Percentiles rank a stretch among this genome's conserved stretches.
Evolutionary conservation across 2,888 invertebrate species (phyloP).

Genomic region (Baccha elongata): DNA sequence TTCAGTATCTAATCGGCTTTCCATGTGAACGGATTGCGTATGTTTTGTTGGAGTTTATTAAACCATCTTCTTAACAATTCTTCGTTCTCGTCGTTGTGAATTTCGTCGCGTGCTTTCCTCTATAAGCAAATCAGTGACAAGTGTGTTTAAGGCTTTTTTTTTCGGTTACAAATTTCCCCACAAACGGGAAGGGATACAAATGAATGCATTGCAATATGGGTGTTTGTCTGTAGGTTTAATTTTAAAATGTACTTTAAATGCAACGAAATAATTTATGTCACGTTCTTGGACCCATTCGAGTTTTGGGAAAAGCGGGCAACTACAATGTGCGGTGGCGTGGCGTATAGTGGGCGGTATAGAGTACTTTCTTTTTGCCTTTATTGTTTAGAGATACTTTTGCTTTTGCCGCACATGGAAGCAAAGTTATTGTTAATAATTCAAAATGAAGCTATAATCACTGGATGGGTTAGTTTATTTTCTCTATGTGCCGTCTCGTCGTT

Average conservation of each 20-base stretch:
- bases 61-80: slow-evolving; percentile 8
- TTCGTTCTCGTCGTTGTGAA: slow-evolving; percentile 15
- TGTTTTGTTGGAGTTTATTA: slow-evolving; percentile 11
- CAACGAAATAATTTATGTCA: slow-evolving; percentile 47
- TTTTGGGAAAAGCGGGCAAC: slow-evolving; percentile 30
- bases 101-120: slow-evolving; percentile 58
- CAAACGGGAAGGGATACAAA: slow-evolving; percentile 1
- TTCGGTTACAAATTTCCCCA: background rate
- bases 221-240: slow-evolving; percentile 17
- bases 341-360: background rate
- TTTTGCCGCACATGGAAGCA: slow-evolving; percentile 36
- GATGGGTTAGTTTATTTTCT: slow-evolving; percentile 17
- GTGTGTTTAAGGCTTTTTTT: slow-evolving; percentile 41
- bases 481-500: slow-evolving; percentile 40
- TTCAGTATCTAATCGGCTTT: slow-evolving; percentile 81
- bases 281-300: slow-evolving; percentile 55
- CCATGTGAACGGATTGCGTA: slow-evolving; percentile 76
- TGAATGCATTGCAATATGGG: slow-evolving; percentile 46
- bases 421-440: slow-evolving; percentile 42
- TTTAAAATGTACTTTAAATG: slow-evolving; percentile 1
- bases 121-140: slow-evolving; percentile 39
- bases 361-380: slow-evolving; percentile 64
- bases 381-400: slow-evolving; percentile 32
- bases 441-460: slow-evolving; percentile 29
- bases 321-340: background rate